phyloP scores from a whole-genome alignment of 2,888 invertebrate genomes.

The Clepsis dumicolana region DNA sequence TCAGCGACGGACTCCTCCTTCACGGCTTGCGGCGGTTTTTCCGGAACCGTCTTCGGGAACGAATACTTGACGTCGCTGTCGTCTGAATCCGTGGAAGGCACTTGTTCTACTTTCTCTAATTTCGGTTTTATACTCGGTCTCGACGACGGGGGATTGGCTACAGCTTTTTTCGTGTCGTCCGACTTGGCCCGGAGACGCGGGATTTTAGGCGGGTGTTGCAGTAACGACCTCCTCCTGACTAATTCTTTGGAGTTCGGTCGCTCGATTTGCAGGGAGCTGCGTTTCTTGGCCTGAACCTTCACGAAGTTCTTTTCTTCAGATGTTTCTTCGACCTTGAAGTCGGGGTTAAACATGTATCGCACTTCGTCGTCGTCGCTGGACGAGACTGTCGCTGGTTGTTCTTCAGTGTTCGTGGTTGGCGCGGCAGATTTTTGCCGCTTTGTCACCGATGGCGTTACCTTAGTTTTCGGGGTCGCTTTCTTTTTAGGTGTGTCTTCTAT shows the following conservation, averaged over 20 bases:
- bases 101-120: slow-evolving; percentile 53
- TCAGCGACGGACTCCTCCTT: slow-evolving; percentile 17
- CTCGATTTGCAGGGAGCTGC: slow-evolving; percentile 76
- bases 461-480: slow-evolving; percentile 61
- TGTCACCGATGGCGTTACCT: slow-evolving; percentile 55
- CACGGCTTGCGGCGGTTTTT: slow-evolving; percentile 16
- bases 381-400: slow-evolving; percentile 54
- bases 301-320: slow-evolving; percentile 67
- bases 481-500: slow-evolving; percentile 61
- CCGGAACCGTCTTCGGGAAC: slow-evolving; percentile 63
- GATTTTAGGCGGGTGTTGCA: slow-evolving; percentile 76
- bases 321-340: slow-evolving; percentile 63
- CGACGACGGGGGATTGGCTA: slow-evolving; percentile 47
- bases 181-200: slow-evolving; percentile 70
- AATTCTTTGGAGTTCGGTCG: slow-evolving; percentile 75
- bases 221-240: slow-evolving; percentile 70
- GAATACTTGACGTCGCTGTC: slow-evolving; percentile 81
- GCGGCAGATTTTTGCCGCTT: slow-evolving; percentile 62
- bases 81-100: slow-evolving; percentile 72
- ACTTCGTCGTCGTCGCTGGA: slow-evolving; percentile 77
- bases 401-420: slow-evolving; percentile 48
- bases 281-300: slow-evolving; percentile 73
- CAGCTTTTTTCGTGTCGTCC: slow-evolving; percentile 54
- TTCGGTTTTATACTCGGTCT: slow-evolving; percentile 46
- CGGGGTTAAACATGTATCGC: slow-evolving; percentile 79